phyloP scores from a whole-genome alignment of 2,888 invertebrate genomes.

The Eristalinus sepulchralis region DNA sequence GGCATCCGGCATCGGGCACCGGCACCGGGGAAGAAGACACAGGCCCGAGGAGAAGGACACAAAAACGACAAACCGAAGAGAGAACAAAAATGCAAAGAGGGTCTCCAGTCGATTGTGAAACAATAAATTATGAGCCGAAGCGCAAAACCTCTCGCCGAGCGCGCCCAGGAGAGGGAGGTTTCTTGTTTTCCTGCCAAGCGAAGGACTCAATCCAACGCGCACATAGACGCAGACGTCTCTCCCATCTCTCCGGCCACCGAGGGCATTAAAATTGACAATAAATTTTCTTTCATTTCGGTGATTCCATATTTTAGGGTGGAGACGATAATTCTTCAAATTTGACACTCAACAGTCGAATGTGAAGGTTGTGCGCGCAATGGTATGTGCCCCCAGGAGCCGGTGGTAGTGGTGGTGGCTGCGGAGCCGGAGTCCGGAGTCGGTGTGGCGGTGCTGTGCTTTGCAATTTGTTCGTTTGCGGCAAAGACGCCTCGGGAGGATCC shows the following conservation, averaged over 20 bases:
- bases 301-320: slow-evolving; percentile 71
- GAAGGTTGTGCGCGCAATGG: slow-evolving; percentile 50
- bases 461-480: background rate
- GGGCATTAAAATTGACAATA: slow-evolving; percentile 70
- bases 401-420: background rate
- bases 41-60: background rate
- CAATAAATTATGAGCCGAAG: slow-evolving; percentile 67
- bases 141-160: slow-evolving; percentile 26
- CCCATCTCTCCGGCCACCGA: slow-evolving; percentile 44
- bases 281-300: slow-evolving; percentile 70
- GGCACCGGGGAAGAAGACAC: slow-evolving; percentile 10
- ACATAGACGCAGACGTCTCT: background rate
- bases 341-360: slow-evolving; percentile 71
- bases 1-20: slow-evolving; percentile 42
- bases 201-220: slow-evolving; percentile 59
- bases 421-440: slow-evolving; percentile 8
- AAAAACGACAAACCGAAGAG: slow-evolving; percentile 1
- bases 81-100: slow-evolving; percentile 47
- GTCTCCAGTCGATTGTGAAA: slow-evolving; percentile 70
- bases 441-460: background rate
- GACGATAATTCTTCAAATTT: slow-evolving; percentile 71
- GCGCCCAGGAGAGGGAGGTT: slow-evolving; percentile 59
- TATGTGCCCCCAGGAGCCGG: slow-evolving; percentile 15
- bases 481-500: background rate
- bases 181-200: slow-evolving; percentile 42